Evolutionary conservation across 2,113 vertebrate genomes (phyloP), one percentile per base, ranked within the genome.

Genomic region (Paracanthobrama guichenoti): DNA sequence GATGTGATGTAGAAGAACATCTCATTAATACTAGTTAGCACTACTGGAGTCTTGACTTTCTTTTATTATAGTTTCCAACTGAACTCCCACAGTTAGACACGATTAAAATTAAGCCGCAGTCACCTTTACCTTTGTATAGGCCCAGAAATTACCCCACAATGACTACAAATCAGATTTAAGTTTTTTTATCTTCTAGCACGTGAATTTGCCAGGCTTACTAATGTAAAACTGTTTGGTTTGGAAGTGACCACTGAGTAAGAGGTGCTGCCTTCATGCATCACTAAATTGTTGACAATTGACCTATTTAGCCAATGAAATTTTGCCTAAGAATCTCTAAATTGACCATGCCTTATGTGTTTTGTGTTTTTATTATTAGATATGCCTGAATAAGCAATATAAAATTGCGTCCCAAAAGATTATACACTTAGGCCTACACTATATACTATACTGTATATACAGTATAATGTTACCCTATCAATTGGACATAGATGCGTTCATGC

Each of bases 21-120:
- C 76, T 87, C 77, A 81, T 81, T 81, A 84, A 81, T 81, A 84
- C 28, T 74, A 84, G 78, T 81, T 87, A 76, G 62, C 53, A 73
- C 57, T 78, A 55, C 81, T 59, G 73, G 46, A 74, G 11, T 64
- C 57, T 82, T 48, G 79, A 73, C 46, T 85, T 48, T 46, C 79
- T 85, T 87, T 83, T 82, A 87, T 75, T 35, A 50, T 46, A 66
- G 66, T 28, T 87, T 79, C 20, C 42, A 69, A 64, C 57, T 73
- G 64, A 85, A 78, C 26, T 71, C 67, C 48, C 44, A 73, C 53
- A 57, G n/a, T 26, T 62, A 44, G 35, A 69, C 39, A 57, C 50
- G 1, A 39, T 39, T 39, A 39, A 5, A 59, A 14, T 57, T 14
- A 67, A 67, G 39, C 16, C 18, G 8, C 8, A 16, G 8, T 39